Percentiles rank a stretch among this genome's conserved stretches.
These are phyloP conservation scores for Crypturellus tataupa DNA, from an alignment of 2,797 vertebrate species.

Conservation along the genomic window DNA sequence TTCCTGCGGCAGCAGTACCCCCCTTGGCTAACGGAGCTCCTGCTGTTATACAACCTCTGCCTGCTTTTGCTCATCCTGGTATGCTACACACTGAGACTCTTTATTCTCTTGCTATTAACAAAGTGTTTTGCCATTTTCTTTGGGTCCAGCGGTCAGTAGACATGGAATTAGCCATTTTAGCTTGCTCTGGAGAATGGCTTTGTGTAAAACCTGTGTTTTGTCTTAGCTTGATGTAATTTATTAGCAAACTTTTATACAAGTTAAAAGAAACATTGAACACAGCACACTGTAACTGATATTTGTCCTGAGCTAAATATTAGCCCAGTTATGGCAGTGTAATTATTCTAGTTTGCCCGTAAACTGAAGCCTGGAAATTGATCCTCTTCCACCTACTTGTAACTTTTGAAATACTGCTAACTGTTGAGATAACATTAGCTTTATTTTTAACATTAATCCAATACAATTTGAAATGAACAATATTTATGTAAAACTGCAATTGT, in stretches of 20 bases:
- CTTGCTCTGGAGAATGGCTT: neutral
- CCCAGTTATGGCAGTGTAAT: neutral
- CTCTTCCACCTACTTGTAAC: neutral
- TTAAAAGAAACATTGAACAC: neutral
- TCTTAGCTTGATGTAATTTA: neutral
- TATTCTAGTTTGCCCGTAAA: neutral
- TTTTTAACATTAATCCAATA: neutral
- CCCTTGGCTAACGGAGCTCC: constrained; percentile 94
- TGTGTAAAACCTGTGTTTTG: neutral
- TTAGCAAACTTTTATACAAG: neutral
- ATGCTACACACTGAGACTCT: constrained; percentile 55
- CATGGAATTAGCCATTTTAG: neutral
- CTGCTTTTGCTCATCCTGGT: constrained; percentile 94
- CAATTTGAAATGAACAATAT: neutral
- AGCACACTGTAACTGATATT: neutral
- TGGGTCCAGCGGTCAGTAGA: neutral
- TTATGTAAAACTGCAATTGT: neutral
- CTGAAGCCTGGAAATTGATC: neutral
- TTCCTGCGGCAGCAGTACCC: constrained; percentile 87
- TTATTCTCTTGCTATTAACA: constrained; percentile 49
- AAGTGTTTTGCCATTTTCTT: constrained; percentile 5
- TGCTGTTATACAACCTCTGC: constrained; percentile 91
- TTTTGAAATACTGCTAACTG: neutral
- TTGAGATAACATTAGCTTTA: neutral
- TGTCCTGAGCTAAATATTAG: neutral